Evolutionary conservation across 2,113 vertebrate genomes (phyloP), one percentile per base, ranked within the genome.

Genomic region (Cochlearius cochlearius): DNA sequence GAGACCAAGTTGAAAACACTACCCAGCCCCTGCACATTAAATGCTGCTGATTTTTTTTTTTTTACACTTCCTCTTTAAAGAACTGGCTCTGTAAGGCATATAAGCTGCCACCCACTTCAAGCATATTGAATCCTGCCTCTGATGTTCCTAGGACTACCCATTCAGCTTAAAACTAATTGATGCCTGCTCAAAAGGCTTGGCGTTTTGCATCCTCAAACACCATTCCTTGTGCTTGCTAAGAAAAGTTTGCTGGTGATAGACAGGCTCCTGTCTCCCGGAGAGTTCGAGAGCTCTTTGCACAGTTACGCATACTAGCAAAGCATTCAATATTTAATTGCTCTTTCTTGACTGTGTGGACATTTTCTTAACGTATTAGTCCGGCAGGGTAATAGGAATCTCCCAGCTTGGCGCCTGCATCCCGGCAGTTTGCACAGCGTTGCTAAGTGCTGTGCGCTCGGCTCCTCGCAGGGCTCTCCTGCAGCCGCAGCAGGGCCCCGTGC

Each of bases 101-200:
- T 77, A 62, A 91, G n/a, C 79, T 92, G 53, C 91, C 79, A 80
- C 91, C 88, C 88, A 92, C 95, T 84, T 66, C 22, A 58, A 86
- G 38, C 79, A 92, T 85, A 86, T 53, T 95, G 91, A 76, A 82
- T 90, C 62, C 85, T 92, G 66, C 34, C 36, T 94, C 81, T 86
- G 78, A 85, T 94, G 58, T 90, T 88, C 71, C 38, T 58, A 72
- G 58, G 88, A 67, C 58, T 88, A 83, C 39, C 74, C 86, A 90
- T 62, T 83, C 90, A 88, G 66, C 88, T 92, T 73, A 45, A 22
- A 88, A 34, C 20, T 78, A 94, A 91, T 52, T 85, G 81, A 85
- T 90, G 66, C 49, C 63, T 91, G 75, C 71, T 91, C 53, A 53
- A 77, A 78, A 92, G 32, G 34, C 45, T 85, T 5, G 5, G 59